Evolutionary conservation across 2,113 vertebrate species (phyloP).

Genomic region (Strigops habroptila): DNA sequence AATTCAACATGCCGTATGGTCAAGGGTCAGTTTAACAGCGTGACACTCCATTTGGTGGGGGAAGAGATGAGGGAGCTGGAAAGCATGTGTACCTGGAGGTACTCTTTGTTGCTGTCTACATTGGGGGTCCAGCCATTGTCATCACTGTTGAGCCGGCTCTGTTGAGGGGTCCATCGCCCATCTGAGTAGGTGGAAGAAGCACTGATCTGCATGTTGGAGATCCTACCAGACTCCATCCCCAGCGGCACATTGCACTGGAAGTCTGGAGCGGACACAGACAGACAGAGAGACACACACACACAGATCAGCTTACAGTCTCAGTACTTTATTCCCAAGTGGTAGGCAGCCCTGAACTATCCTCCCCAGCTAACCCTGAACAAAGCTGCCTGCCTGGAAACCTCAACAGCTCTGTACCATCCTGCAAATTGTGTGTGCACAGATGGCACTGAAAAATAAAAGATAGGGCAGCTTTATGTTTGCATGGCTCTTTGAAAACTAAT

Average conservation of each 20-base stretch:
- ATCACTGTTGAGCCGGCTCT: constrained; percentile 91
- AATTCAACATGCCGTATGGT: constrained; percentile 13
- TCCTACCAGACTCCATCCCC: constrained; percentile 93
- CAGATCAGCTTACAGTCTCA: neutral
- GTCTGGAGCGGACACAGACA: constrained; percentile 65
- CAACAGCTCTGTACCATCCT: neutral
- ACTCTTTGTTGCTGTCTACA: constrained; percentile 92
- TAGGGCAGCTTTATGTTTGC: neutral
- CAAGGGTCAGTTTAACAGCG: constrained; percentile 24
- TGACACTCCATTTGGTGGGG: constrained; percentile 8
- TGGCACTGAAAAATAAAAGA: neutral
- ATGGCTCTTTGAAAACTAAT: neutral
- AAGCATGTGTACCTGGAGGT: constrained; percentile 84
- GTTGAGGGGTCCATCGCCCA: constrained; percentile 87
- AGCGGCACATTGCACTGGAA: constrained; percentile 92
- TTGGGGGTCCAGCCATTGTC: constrained; percentile 95
- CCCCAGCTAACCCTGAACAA: neutral
- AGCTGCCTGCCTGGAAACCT: neutral
- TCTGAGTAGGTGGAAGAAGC: constrained; percentile 90
- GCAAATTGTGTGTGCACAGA: neutral
- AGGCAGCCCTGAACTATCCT: neutral
- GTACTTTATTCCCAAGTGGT: neutral
- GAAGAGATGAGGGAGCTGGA: neutral
- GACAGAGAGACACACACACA: neutral
- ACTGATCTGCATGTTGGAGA: constrained; percentile 92